phyloP scores from a whole-genome alignment of 2,888 invertebrate species.

The Caenorhabditis sp. region DNA sequence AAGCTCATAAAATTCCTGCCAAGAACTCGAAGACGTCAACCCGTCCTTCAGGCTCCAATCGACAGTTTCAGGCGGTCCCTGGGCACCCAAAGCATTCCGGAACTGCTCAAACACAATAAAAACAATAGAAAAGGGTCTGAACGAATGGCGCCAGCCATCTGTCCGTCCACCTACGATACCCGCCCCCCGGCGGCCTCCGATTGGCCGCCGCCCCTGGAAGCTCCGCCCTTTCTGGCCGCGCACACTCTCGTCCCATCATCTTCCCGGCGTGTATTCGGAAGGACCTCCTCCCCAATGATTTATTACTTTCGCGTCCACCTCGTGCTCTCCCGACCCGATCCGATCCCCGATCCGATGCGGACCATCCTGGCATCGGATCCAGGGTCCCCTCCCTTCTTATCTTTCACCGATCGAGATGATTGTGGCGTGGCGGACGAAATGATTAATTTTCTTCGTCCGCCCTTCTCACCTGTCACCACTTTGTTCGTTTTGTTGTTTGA shows the following conservation, averaged over 20 bases:
- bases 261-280: slow-evolving; percentile 3
- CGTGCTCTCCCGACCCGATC: not conserved
- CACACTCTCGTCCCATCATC: slow-evolving; percentile 4
- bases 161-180: not conserved
- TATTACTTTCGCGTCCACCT: slow-evolving; percentile 39
- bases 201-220: not conserved
- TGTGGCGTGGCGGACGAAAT: slow-evolving; percentile 17
- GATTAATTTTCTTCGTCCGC: slow-evolving; percentile 16
- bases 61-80: too few relatives aligned
- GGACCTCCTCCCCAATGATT: slow-evolving; percentile 26
- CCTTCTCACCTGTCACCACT: slow-evolving; percentile 13
- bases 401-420: not conserved
- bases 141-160: slow-evolving; percentile 22
- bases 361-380: not conserved
- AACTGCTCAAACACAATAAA: too few relatives aligned
- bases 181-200: not conserved
- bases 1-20: too few relatives aligned
- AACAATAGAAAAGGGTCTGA: not conserved
- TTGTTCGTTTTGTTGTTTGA: not conserved
- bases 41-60: too few relatives aligned
- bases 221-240: slow-evolving; percentile 22
- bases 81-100: too few relatives aligned
- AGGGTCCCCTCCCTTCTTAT: not conserved
- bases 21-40: too few relatives aligned
- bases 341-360: not conserved